These are phyloP conservation scores for Platycheirus albimanus DNA, from an alignment of 2,888 invertebrate species.

Conservation along the genomic window DNA sequence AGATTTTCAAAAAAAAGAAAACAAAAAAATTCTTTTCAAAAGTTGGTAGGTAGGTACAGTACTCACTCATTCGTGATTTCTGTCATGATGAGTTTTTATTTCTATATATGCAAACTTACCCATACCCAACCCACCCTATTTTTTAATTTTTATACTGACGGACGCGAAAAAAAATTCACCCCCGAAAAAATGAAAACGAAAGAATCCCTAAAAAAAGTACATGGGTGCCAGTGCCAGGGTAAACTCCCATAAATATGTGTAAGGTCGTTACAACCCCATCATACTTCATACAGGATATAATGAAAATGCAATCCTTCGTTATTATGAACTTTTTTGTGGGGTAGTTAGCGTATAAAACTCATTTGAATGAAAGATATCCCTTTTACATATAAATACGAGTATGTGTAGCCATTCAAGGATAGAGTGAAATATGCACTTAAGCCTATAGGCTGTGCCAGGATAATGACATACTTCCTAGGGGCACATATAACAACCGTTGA, in stretches of 20 bases:
- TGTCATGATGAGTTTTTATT: constrained; percentile 69
- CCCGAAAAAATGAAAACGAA: constrained; percentile 39
- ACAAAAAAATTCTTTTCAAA: constrained; percentile 20
- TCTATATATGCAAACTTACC: constrained; percentile 7
- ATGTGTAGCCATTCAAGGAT: constrained; percentile 6
- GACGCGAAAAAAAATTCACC: not conserved
- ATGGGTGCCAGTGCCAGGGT: constrained; percentile 26
- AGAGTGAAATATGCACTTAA: constrained; percentile 45
- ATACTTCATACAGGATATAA: too few relatives aligned
- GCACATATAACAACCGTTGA: constrained; percentile 39
- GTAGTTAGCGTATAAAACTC: constrained; percentile 63
- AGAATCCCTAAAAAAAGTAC: constrained; percentile 31
- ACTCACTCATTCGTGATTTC: constrained; percentile 68
- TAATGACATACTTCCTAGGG: constrained; percentile 71
- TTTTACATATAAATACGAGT: constrained; percentile 3
- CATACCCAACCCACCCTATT: not conserved
- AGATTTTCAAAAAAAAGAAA: not conserved
- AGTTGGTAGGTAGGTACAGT: too few relatives aligned
- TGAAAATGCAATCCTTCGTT: constrained; percentile 70
- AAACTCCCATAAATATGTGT: constrained; percentile 16
- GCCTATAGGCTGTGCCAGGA: constrained; percentile 18
- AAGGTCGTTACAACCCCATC: constrained; percentile 21
- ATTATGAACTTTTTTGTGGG: constrained; percentile 56
- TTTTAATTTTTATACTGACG: not conserved
- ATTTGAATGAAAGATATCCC: constrained; percentile 60